These are phyloP conservation scores for Mesitornis unicolor DNA, from an alignment of 2,113 vertebrate species.

Conservation along the genomic window DNA sequence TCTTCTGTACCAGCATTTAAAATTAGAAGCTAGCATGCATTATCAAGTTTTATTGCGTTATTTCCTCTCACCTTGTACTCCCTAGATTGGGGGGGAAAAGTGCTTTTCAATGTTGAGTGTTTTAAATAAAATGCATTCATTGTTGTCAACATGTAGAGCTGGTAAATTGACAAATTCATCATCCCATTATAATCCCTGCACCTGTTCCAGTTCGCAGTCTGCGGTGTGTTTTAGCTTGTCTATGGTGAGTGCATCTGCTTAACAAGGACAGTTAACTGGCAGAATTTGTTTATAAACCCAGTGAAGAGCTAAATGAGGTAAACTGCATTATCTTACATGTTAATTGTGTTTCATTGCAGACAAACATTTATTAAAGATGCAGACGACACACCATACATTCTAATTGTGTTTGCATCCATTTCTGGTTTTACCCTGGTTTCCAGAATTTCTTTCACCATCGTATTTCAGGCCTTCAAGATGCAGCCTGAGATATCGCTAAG, in stretches of 20 bases:
- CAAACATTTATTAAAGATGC: slow-evolving; percentile 73
- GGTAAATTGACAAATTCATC: slow-evolving; percentile 59
- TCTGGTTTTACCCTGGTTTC: slow-evolving; percentile 63
- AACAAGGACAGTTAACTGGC: slow-evolving; percentile 65
- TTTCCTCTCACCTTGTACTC: background rate
- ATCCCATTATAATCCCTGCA: slow-evolving; percentile 62
- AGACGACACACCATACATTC: slow-evolving; percentile 68
- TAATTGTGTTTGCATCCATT: slow-evolving; percentile 71
- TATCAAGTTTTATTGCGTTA: background rate
- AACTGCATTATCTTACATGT: slow-evolving; percentile 74
- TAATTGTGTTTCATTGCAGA: slow-evolving; percentile 77
- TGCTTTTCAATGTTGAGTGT: background rate
- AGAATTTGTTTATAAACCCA: slow-evolving; percentile 78
- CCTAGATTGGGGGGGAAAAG: background rate
- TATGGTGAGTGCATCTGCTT: slow-evolving; percentile 72
- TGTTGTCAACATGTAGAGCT: slow-evolving; percentile 26
- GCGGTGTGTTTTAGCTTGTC: slow-evolving; percentile 38
- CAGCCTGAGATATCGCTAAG: background rate
- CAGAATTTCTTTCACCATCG: slow-evolving; percentile 23
- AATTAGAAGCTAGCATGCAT: background rate
- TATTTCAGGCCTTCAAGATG: background rate
- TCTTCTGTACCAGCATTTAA: background rate
- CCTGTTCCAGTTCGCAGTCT: slow-evolving; percentile 67
- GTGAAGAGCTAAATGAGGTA: slow-evolving; percentile 75
- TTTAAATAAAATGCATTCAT: slow-evolving; percentile 34